phyloP scores from a whole-genome alignment of 2,113 vertebrate species.

The Centropus bengalensis region DNA sequence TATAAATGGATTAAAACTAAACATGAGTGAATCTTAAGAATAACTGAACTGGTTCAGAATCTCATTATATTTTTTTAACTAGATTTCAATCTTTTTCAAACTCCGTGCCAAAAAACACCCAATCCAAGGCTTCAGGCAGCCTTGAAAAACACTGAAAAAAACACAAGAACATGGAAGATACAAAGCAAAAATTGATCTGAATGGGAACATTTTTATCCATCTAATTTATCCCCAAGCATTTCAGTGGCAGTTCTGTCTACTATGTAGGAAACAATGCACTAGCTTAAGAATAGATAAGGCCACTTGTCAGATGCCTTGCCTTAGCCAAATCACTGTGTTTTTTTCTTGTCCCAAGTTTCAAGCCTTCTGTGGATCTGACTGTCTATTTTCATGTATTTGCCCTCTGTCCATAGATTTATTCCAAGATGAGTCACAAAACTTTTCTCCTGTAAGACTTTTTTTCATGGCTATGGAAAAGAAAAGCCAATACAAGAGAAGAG shows the following conservation, averaged over 20 bases:
- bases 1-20: neutral
- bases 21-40: neutral
- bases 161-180: neutral
- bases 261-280: neutral
- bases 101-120: neutral
- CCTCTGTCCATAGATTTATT: neutral
- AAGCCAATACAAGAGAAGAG: neutral
- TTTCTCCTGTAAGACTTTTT: neutral
- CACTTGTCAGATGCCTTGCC: neutral
- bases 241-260: neutral
- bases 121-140: neutral
- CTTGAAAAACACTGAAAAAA: neutral
- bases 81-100: neutral
- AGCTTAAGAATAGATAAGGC: neutral
- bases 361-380: neutral
- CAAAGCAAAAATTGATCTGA: neutral
- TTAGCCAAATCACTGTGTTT: neutral
- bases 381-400: neutral
- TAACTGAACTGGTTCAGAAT: neutral
- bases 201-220: neutral
- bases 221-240: neutral
- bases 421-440: neutral
- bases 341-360: neutral
- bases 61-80: slow-evolving; percentile 8
- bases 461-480: neutral